These are phyloP conservation scores for Amitus sp. DNA, from an alignment of 2,888 invertebrate genomes.

Conservation along the genomic window DNA sequence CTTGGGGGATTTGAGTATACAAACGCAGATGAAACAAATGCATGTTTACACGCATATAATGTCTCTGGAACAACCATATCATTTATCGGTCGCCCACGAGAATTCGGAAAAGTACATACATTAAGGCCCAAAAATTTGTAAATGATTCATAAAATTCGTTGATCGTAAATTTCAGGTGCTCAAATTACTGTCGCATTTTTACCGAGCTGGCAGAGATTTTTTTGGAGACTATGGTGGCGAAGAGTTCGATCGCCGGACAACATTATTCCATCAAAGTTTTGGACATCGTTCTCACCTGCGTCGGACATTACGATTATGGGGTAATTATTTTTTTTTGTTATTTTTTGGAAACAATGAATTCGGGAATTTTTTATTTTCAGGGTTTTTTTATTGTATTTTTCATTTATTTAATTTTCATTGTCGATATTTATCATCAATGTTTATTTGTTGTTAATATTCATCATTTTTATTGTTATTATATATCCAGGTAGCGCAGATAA, in stretches of 20 bases:
- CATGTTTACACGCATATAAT: conserved; percentile 85
- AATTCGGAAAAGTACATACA: conserved; percentile 82
- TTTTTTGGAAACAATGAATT: conserved; percentile 57
- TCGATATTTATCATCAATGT: not conserved
- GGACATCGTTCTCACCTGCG: conserved; percentile 89
- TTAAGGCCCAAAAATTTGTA: conserved; percentile 3
- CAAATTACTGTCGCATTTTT: conserved; percentile 94
- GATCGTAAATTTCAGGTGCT: conserved; percentile 69
- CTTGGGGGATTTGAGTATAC: conserved; percentile 66
- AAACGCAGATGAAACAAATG: conserved; percentile 77
- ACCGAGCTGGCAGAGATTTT: conserved; percentile 94
- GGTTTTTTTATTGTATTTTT: too few relatives aligned
- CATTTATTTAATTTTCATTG: not conserved
- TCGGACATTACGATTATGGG: conserved; percentile 98
- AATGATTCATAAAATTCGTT: conserved; percentile 13
- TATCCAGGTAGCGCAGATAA: conserved; percentile 78
- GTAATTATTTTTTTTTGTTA: too few relatives aligned
- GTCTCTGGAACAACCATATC: conserved; percentile 85
- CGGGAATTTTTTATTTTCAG: conserved; percentile 26
- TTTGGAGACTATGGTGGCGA: conserved; percentile 81
- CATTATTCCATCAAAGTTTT: conserved; percentile 86
- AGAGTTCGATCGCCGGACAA: conserved; percentile 70
- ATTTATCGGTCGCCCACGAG: conserved; percentile 90
- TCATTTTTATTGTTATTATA: too few relatives aligned
- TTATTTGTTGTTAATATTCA: too few relatives aligned